These are phyloP conservation scores for Sebastes fasciatus DNA, from an alignment of 2,113 vertebrate genomes.

Conservation along the genomic window DNA sequence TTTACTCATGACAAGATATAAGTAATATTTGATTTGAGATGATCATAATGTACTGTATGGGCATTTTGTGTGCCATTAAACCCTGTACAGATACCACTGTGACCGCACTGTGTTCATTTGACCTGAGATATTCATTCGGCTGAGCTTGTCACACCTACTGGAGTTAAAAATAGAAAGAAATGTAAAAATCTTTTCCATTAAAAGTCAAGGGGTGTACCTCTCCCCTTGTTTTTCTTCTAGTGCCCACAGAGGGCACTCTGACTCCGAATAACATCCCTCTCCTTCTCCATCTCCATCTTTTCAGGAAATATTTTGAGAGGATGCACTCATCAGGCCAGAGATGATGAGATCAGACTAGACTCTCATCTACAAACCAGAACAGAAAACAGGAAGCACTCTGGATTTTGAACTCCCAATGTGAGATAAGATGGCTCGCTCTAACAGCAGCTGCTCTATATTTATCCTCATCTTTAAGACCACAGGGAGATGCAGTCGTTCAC, in stretches of 20 bases:
- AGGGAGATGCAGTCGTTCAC: conserved; percentile 19
- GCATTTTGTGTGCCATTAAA: conserved; percentile 76
- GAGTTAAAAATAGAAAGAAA: not conserved
- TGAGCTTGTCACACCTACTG: conserved; percentile 8
- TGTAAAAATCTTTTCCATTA: not conserved
- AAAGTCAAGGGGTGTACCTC: not conserved
- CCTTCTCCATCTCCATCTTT: conserved; percentile 11
- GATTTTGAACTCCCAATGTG: conserved; percentile 4
- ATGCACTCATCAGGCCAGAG: conserved; percentile 28
- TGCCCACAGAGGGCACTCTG: conserved; percentile 78
- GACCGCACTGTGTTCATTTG: conserved; percentile 24
- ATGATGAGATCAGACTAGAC: conserved; percentile 31
- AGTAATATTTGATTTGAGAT: conserved; percentile 33
- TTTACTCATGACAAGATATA: conserved; percentile 19
- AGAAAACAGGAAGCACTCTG: not conserved
- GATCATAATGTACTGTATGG: conserved; percentile 52
- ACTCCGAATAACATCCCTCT: conserved; percentile 55
- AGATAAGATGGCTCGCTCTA: conserved; percentile 1
- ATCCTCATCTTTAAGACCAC: conserved; percentile 27
- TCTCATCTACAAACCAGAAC: conserved; percentile 25
- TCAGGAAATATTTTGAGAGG: conserved; percentile 20
- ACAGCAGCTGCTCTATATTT: conserved; percentile 29
- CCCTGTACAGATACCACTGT: conserved; percentile 53
- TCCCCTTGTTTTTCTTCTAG: conserved; percentile 25
- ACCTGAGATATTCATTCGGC: not conserved